A percentile compares a stretch with the other conserved stretches of the same genome.
These are phyloP conservation scores for Phyllopteryx taeniolatus DNA, from an alignment of 2,113 vertebrate species.

Conservation along the genomic window DNA sequence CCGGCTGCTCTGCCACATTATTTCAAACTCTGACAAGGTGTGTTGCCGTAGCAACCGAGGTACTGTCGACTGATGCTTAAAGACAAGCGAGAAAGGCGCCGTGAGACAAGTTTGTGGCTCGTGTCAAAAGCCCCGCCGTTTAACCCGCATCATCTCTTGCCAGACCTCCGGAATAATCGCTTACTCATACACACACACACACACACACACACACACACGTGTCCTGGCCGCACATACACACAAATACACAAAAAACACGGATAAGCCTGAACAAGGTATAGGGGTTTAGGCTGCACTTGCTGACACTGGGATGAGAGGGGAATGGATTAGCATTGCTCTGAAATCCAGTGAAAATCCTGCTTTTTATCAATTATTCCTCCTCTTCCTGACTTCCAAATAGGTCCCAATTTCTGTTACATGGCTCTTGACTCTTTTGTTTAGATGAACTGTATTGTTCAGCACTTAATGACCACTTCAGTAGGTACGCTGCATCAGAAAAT, in stretches of 20 bases:
- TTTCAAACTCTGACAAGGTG: slow-evolving; percentile 32
- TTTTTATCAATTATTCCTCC: slow-evolving; percentile 17
- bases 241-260: slow-evolving; percentile 11
- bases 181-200: slow-evolving; percentile 12
- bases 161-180: slow-evolving; percentile 24
- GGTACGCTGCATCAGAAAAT: background rate
- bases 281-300: slow-evolving; percentile 38
- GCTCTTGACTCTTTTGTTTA: background rate
- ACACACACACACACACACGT: slow-evolving; percentile 11
- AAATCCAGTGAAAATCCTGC: background rate
- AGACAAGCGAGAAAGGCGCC: slow-evolving; percentile 7
- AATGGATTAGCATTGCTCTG: background rate
- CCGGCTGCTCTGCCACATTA: slow-evolving; percentile 20
- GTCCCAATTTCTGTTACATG: background rate
- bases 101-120: slow-evolving; percentile 32
- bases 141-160: slow-evolving; percentile 30
- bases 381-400: slow-evolving; percentile 15
- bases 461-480: background rate
- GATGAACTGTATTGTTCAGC: background rate
- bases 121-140: slow-evolving; percentile 22
- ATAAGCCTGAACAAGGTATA: slow-evolving; percentile 28
- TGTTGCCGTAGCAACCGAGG: slow-evolving; percentile 48
- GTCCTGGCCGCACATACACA: slow-evolving; percentile 10
- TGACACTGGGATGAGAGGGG: slow-evolving; percentile 30
- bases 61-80: slow-evolving; percentile 7